Base-by-base conservation (phyloP, 2,113 vertebrate species). In the Lucifuga dentata region DNA sequence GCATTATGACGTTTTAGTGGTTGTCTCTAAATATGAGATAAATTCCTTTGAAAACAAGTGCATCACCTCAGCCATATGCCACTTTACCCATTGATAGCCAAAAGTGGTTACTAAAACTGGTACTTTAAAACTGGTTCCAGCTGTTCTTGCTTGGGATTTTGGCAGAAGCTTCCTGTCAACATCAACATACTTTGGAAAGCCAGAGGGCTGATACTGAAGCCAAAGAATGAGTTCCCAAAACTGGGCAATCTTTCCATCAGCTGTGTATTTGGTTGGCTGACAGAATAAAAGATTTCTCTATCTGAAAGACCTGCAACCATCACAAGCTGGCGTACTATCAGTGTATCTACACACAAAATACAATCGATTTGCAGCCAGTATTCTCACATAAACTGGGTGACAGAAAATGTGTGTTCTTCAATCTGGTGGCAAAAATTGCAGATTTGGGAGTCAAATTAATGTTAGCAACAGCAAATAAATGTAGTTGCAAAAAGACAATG, bases 121-220 rank as follows among this genome's bases (percentile, higher is more conserved):
- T 87, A 76, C 62, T 76, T 49, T 65, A 40, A 73, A 84, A 71
- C 51, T 38, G 58, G 29, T 66, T 65, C 69, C 80, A 89, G 87
- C 81, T 89, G 84, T 80, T 88, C 46, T 68, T 70, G 48, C 65
- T 83, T 78, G 84, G 67, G 52, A 73, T 48, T 60, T 74, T 89
- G 86, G 82, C 87, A 89, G 55, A 41, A 46, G 7, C 56, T 41
- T 20, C 61, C 61, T 33, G 59, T 80, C 75, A 67, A 68, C 40
- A 80, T 70, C 78, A 85, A 79, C 76, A 74, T 63, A 73, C 59
- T 6, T 1, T 38, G 9, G 52, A 26, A 71, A 74, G 72, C 71
- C 65, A 81, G 46, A 62, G 58, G 43, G 2, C 11, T 46, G 24
- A 67, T 23, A 24, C 39, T 1, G 23, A 68, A 61, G 74, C 68